These are phyloP conservation scores for Hyles lineata DNA, from an alignment of 2,888 invertebrate genomes.

Conservation along the genomic window DNA sequence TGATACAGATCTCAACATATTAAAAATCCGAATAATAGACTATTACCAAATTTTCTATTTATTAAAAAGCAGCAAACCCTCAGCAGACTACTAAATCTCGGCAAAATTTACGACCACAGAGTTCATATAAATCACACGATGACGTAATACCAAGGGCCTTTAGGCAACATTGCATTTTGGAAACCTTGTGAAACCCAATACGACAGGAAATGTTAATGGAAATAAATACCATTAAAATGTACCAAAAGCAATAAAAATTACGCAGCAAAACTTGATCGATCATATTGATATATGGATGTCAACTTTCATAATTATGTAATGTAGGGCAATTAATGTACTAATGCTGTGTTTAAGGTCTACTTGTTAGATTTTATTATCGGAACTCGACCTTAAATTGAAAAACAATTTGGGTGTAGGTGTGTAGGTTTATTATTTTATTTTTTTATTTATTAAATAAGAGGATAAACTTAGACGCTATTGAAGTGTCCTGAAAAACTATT, in stretches of 20 bases:
- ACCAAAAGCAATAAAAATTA: slow-evolving; percentile 51
- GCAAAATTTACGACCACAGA: slow-evolving; percentile 14
- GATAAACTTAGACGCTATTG: too few relatives aligned
- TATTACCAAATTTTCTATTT: background rate
- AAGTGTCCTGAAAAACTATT: too few relatives aligned
- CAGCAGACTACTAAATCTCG: slow-evolving; percentile 11
- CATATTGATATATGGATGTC: slow-evolving; percentile 56
- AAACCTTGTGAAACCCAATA: slow-evolving; percentile 25
- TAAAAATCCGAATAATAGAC: too few relatives aligned
- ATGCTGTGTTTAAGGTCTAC: slow-evolving; percentile 9
- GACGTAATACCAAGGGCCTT: slow-evolving; percentile 16
- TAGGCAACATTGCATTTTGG: slow-evolving; percentile 23
- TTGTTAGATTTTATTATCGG: slow-evolving; percentile 5
- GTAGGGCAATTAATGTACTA: slow-evolving; percentile 21
- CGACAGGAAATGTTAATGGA: slow-evolving; percentile 31
- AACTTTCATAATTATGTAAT: slow-evolving; percentile 62
- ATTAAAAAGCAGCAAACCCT: background rate
- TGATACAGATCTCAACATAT: too few relatives aligned
- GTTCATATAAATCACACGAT: slow-evolving; percentile 10
- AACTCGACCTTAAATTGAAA: slow-evolving; percentile 1
- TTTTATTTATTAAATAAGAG: too few relatives aligned
- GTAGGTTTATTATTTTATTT: background rate
- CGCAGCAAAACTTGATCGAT: slow-evolving; percentile 50
- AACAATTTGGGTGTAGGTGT: background rate
- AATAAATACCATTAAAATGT: slow-evolving; percentile 28